These are phyloP conservation scores for Psittacara wagleri DNA, from an alignment of 2,113 vertebrate species.

Conservation along the genomic window DNA sequence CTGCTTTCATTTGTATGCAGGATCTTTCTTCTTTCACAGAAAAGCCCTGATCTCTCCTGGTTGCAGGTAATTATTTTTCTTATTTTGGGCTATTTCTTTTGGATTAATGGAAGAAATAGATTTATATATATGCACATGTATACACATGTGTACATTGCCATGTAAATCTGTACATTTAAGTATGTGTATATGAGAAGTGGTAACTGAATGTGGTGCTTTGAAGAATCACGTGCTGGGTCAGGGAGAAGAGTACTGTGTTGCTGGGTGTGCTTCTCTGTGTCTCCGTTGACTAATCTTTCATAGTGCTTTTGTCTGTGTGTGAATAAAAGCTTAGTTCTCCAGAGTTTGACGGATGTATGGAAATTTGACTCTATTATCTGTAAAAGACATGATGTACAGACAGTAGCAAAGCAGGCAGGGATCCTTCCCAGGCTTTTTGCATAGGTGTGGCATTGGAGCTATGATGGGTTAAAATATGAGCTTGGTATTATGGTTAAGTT, in stretches of 20 bases:
- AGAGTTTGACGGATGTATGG: background rate
- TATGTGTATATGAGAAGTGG: background rate
- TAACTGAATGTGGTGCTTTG: background rate
- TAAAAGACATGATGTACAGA: background rate
- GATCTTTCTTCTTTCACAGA: background rate
- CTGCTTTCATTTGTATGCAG: background rate
- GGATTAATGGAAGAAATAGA: background rate
- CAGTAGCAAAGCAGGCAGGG: background rate
- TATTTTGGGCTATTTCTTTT: background rate
- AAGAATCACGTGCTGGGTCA: background rate
- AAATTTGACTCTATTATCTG: background rate
- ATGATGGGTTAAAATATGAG: background rate
- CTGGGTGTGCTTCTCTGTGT: background rate
- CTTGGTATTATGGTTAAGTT: background rate
- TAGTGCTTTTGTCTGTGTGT: background rate
- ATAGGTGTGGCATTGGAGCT: background rate
- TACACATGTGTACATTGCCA: background rate
- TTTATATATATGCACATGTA: fast-evolving
- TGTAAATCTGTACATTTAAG: background rate
- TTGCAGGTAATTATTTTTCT: background rate
- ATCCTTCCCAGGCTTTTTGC: background rate
- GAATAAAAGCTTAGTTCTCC: background rate
- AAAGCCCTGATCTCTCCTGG: background rate
- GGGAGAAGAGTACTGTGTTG: background rate
- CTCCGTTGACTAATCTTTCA: background rate